phyloP scores from a whole-genome alignment of 2,113 vertebrate genomes.

The Cnemophilus loriae region DNA sequence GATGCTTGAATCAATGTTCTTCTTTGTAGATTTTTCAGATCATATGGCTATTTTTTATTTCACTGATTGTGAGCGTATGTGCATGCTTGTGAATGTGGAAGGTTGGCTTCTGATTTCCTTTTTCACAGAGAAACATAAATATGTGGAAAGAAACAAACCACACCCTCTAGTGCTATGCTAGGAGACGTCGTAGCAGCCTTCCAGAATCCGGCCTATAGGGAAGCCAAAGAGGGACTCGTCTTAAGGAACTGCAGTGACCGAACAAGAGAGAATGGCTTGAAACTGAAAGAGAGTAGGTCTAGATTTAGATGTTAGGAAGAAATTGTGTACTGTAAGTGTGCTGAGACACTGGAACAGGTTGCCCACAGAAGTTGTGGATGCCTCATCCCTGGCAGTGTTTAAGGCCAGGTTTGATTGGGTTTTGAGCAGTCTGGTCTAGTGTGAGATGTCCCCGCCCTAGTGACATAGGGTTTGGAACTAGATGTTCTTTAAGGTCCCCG shows the following conservation, averaged over 20 bases:
- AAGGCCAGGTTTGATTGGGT: neutral
- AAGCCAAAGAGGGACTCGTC: neutral
- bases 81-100: accelerated
- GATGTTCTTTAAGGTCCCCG: neutral
- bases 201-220: neutral
- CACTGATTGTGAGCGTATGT: neutral
- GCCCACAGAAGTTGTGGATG: neutral
- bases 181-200: neutral
- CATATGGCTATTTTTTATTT: neutral
- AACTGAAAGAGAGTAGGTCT: neutral
- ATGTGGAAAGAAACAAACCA: neutral
- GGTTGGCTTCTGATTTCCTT: neutral
- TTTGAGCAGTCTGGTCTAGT: neutral
- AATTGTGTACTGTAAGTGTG: neutral
- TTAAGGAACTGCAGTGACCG: neutral
- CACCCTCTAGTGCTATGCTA: accelerated
- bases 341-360: neutral
- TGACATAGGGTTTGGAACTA: neutral
- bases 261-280: too few relatives aligned
- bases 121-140: neutral
- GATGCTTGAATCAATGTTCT: neutral
- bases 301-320: neutral
- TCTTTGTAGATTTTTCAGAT: neutral
- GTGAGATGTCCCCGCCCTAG: neutral
- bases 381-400: neutral